Base-by-base conservation (phyloP, 2,888 invertebrate species). In the Drosophila paramelanica region DNA sequence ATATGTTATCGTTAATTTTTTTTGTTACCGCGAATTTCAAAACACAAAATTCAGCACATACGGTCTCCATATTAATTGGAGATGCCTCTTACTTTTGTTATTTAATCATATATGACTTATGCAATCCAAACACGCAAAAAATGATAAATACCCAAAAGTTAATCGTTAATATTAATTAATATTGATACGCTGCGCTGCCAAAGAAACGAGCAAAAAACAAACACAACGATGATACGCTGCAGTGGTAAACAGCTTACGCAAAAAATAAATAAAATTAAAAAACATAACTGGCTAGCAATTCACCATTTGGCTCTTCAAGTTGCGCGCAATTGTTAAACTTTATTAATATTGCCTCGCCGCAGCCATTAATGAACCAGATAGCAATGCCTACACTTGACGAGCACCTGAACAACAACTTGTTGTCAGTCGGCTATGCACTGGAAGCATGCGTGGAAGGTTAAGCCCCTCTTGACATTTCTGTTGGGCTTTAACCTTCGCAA, bases 391-490 rank as follows among this genome's bases (percentile, higher is more conserved):
- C 79, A 77, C 76, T 69, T 72, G 36, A 36, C 36, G 36, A 6
- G 36, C 36, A 36, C 36, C 36, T 36, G 67, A 78, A 67, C 62
- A 67, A 80, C 86, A 81, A 70, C 79, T 81, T 74, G 56, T 67
- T 64, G 52, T 49, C 61, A 73, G 65, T 73, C 51, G 60, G 23
- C 45, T 62, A 55, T 31, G 56, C 71, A 72, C 77, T 83, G 82
- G 87, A 73, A 73, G 65, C 42, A 11, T 69, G 59, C 59, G 59
- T 57, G 72, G 72, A 86, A 86, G 85, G 85, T 86, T 86, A 86
- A 88, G 83, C 64, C 77, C 81, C 86, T 75, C 86, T 86, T 85
- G 85, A 85, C 85, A 85, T 85, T 85, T 86, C 68, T 74, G 79
- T 77, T 59, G 55, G 57, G 70, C 33, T 50, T 78, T 80, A 86